Percentiles rank a stretch among this genome's conserved stretches.
Evolutionary conservation across 2,888 invertebrate genomes (phyloP).

Genomic region (Eubasilissa splendida): DNA sequence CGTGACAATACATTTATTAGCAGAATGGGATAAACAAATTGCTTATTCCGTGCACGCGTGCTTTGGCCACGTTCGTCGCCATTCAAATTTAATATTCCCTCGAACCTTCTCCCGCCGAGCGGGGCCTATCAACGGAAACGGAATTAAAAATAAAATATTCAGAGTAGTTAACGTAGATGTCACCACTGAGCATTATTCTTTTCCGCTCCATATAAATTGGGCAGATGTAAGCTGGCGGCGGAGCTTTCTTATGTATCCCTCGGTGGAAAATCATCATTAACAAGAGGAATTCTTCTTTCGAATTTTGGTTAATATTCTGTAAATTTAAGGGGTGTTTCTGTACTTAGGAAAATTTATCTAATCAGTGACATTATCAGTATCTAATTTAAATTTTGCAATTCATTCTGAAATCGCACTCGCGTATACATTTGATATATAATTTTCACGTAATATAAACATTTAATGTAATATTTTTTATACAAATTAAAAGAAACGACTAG

Average conservation of each 20-base stretch:
- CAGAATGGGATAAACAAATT: constrained; percentile 48
- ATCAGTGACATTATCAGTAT: too few species aligned
- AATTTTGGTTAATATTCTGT: constrained; percentile 22
- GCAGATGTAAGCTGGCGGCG: constrained; percentile 2
- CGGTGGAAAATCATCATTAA: constrained; percentile 24
- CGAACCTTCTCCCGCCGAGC: constrained; percentile 30
- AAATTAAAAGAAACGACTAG: too few species aligned
- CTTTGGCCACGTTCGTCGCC: constrained; percentile 35
- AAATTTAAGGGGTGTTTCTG: too few species aligned
- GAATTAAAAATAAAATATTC: constrained; percentile 55
- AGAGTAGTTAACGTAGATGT: constrained; percentile 49
- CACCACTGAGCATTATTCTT: constrained; percentile 45
- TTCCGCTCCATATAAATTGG: constrained; percentile 35
- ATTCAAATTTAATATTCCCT: constrained; percentile 53
- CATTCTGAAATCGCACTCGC: not conserved
- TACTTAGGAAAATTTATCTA: too few species aligned
- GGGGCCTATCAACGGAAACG: constrained; percentile 36
- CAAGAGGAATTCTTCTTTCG: constrained; percentile 14
- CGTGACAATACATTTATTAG: constrained; percentile 49
- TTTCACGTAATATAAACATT: not conserved
- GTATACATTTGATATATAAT: not conserved
- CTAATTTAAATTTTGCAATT: too few species aligned
- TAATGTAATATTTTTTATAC: too few species aligned
- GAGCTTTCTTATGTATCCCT: not conserved
- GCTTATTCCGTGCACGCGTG: constrained; percentile 51